Evolutionary conservation across 2,888 invertebrate genomes (phyloP).

Genomic region (Himalopsyche kuldschensis): DNA sequence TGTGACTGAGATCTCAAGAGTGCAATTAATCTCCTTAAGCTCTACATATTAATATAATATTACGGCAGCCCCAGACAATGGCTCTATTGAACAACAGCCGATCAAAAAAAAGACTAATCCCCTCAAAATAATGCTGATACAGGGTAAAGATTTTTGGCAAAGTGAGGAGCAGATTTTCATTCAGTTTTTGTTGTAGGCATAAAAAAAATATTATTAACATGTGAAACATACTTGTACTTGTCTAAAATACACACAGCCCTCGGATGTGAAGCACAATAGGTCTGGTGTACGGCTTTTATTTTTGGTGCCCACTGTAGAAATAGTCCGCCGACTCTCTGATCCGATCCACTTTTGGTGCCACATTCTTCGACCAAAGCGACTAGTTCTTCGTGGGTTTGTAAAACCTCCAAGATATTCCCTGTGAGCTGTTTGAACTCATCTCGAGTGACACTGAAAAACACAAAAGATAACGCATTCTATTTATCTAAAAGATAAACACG

Average conservation of each 20-base stretch:
- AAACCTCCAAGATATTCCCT: slow-evolving; percentile 86
- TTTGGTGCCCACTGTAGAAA: slow-evolving; percentile 84
- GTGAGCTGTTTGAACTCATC: slow-evolving; percentile 87
- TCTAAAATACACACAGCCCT: slow-evolving; percentile 91
- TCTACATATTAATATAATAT: too few species aligned
- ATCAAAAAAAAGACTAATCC: too few species aligned
- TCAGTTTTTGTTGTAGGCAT: too few species aligned
- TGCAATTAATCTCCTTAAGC: too few species aligned
- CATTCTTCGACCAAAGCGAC: slow-evolving; percentile 78
- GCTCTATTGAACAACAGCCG: too few species aligned
- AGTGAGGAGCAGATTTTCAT: too few species aligned
- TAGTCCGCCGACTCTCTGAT: slow-evolving; percentile 87
- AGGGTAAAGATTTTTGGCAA: too few species aligned
- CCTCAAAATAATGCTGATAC: too few species aligned
- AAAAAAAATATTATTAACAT: background rate
- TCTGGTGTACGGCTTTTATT: slow-evolving; percentile 81
- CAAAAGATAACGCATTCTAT: background rate
- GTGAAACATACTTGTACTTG: slow-evolving; percentile 77
- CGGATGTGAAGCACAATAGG: slow-evolving; percentile 93
- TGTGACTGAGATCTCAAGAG: too few species aligned
- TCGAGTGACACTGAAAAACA: slow-evolving; percentile 68
- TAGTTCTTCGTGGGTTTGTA: slow-evolving; percentile 82
- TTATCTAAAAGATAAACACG: background rate
- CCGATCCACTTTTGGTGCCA: slow-evolving; percentile 68
- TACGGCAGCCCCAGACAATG: too few species aligned